Percentiles rank a stretch among this genome's conserved stretches.
phyloP scores from a whole-genome alignment of 1,140 invertebrate species.

The Microplitis mediator region DNA sequence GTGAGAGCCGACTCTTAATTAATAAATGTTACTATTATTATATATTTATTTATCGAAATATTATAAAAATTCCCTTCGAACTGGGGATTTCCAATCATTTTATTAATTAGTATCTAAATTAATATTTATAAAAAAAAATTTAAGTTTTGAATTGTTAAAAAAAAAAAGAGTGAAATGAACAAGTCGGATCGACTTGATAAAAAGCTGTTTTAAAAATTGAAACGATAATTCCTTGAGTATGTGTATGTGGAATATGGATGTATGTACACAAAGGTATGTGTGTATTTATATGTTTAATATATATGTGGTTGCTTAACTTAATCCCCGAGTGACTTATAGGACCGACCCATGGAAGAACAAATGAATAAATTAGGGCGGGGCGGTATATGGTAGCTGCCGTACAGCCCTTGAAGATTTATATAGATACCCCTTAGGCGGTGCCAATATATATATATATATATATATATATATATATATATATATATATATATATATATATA shows the following conservation, averaged over 20 bases:
- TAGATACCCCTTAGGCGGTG: slow-evolving; percentile 31
- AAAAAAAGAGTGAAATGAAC: slow-evolving; percentile 6
- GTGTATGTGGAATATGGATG: slow-evolving; percentile 6
- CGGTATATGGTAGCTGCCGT: slow-evolving; percentile 45
- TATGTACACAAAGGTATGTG: no score
- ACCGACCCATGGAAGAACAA: slow-evolving; percentile 50
- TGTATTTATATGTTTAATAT: no score
- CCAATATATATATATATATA: background rate
- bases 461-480: slow-evolving; percentile 5
- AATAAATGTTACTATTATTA: slow-evolving; percentile 41
- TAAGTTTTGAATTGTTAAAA: background rate
- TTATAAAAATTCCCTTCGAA: background rate
- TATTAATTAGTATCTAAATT: no score
- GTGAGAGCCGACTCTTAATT: slow-evolving; percentile 35
- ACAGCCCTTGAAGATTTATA: slow-evolving; percentile 49
- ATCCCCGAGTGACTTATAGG: slow-evolving; percentile 49
- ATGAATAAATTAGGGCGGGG: slow-evolving; percentile 55
- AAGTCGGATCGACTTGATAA: slow-evolving; percentile 23
- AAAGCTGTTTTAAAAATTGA: slow-evolving; percentile 30
- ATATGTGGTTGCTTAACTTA: slow-evolving; percentile 36
- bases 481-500: background rate
- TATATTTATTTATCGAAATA: slow-evolving; percentile 22
- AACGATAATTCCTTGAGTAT: slow-evolving; percentile 25
- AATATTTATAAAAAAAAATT: background rate
- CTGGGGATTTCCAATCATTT: background rate